Evolutionary conservation across 2,797 vertebrate species (phyloP), one percentile per base, ranked within the genome.

Genomic region (Oophaga sylvatica): DNA sequence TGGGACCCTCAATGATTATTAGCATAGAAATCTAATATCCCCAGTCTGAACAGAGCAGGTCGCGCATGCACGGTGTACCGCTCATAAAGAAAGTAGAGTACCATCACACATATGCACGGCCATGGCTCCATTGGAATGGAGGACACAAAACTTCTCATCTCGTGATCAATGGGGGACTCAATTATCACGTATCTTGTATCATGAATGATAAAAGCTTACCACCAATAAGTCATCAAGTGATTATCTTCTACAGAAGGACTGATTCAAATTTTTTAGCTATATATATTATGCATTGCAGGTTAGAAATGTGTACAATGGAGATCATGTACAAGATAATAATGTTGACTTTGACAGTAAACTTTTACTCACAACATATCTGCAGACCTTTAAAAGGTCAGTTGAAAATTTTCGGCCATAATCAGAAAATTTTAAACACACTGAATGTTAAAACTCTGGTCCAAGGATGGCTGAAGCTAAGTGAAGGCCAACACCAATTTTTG

Each of bases 371-470:
- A 41, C 5, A 60, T 56, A 35, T 77, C 17, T n/a, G 45, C 57
- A 59, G 48, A 53, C 68, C 65, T 48, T 19, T 12, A 68, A 71
- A 19, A 73, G 56, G 29, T 59, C 81, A 59, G 29, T 20, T 26
- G 57, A 45, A 5, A 10, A 76, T 48, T 29, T 10, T 29, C 35
- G 29, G 83, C 41, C 7, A 63, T 84, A 12, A 48, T 76, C 59
- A 62, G 3, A 15, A 41, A 48, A 48, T 75, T 8, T 5, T n/a
- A 77, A 77, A 73, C 22, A n/a, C 20, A 45, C 15, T 45, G 15
- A 48, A 65, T 45, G 62, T n/a, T 81, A 67, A 65, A 65, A 65
- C 20, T 67, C 60, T 48, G 60, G 41, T 67, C 63, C 80, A 81
- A 53, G 26, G 35, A 65, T 45, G 60, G 31, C 57, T 13, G 31